Evolutionary conservation across 2,113 vertebrate species (phyloP), one percentile per base, ranked within the genome.

Genomic region (Tychaedon coryphoeus): DNA sequence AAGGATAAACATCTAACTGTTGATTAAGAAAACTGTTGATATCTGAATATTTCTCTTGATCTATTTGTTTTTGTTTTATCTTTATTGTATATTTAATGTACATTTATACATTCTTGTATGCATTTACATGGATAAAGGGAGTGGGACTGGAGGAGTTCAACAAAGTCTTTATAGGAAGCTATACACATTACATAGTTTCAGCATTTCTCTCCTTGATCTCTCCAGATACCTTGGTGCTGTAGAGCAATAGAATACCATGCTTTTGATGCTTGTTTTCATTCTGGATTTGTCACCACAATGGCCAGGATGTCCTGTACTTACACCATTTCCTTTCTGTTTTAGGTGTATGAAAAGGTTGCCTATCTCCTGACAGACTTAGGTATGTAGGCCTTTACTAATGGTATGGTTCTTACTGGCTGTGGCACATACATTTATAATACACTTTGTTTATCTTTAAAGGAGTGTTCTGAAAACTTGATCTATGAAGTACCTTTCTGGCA

Each of bases 311-410:
- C 24, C 85, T 40, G 1, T 92, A 9, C 36, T 83, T 95, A 74
- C 1, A 34, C 7, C 5, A 16, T 53, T 72, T 84, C 17, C 28
- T 94, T 91, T 97, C 90, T 64, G 25, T 97, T 96, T 17, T 56
- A 99, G 99, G 99, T 99, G 8, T 99, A 99, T 98, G 99, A 99
- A 97, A 99, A 99, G 96, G 98, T 99, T 97, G 99, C 99, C 34
- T 99, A 99, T 96, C 98, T 99, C 60, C 98, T 99, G 86, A 99
- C 99, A 92, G 99, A 99, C 96, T 97, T 99, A 96, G 99, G 99
- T 99, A 97, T 98, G 99, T 92, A 43, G 9, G 10, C 81, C 54
- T 86, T 82, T 43, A 60, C 17, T 51, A 12, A 40, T 48, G 33
- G 2, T 47, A 2, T 40, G 42, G 7, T 48, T 73, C 64, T 72